Evolutionary conservation across 2,113 vertebrate genomes (phyloP).

Genomic region (Siniperca knerii): DNA sequence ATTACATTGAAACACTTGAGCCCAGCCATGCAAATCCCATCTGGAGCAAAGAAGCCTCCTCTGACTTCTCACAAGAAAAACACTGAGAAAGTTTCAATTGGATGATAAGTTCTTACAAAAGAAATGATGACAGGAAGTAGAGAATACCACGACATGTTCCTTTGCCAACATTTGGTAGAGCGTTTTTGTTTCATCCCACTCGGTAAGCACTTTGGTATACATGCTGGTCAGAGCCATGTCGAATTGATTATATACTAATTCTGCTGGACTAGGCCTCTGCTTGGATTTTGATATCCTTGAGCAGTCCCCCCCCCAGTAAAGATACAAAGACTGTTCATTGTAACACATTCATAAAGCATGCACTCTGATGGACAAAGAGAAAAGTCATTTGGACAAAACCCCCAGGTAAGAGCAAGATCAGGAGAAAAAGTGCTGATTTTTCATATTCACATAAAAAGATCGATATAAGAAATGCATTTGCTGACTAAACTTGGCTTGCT

Average conservation of each 20-base stretch:
- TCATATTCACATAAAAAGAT: constrained; percentile 81
- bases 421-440: constrained; percentile 83
- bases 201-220: constrained; percentile 76
- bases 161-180: constrained; percentile 63
- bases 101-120: constrained; percentile 30
- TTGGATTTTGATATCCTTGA: constrained; percentile 64
- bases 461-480: constrained; percentile 73
- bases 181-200: constrained; percentile 48
- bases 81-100: constrained; percentile 17
- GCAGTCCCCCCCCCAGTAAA: constrained; percentile 57
- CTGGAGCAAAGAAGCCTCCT: constrained; percentile 30
- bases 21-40: constrained; percentile 36
- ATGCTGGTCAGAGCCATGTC: constrained; percentile 73
- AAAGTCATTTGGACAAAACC: constrained; percentile 70
- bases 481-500: constrained; percentile 52
- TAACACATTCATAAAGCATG: constrained; percentile 83
- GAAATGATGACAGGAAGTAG: constrained; percentile 47
- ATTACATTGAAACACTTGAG: constrained; percentile 27
- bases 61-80: constrained; percentile 32
- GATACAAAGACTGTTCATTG: constrained; percentile 74
- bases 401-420: constrained; percentile 78
- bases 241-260: constrained; percentile 53
- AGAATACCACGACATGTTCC: constrained; percentile 60
- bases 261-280: constrained; percentile 57
- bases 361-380: constrained; percentile 73